These are phyloP conservation scores for Epirrhoe alternata DNA, from an alignment of 2,888 invertebrate genomes.

Conservation along the genomic window DNA sequence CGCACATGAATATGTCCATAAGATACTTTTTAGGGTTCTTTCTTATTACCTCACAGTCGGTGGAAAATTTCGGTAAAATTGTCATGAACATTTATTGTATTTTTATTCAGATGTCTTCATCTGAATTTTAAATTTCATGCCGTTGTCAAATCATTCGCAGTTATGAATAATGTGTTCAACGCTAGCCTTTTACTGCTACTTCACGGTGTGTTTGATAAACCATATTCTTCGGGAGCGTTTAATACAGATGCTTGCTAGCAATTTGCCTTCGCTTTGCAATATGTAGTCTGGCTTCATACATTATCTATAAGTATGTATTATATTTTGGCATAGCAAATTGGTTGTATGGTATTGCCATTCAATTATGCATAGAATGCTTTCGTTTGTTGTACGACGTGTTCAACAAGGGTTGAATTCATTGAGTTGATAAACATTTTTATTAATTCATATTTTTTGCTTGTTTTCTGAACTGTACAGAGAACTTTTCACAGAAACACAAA, in stretches of 20 bases:
- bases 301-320: too few species aligned
- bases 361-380: background rate
- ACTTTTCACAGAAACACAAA: too few species aligned
- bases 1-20: too few species aligned
- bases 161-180: constrained; percentile 35
- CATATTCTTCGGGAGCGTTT: background rate
- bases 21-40: background rate
- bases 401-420: too few species aligned
- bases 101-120: constrained; percentile 32
- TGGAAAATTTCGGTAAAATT: constrained; percentile 20
- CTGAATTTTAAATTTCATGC: constrained; percentile 34
- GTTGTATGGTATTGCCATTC: background rate
- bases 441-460: too few species aligned
- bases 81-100: constrained; percentile 35
- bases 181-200: constrained; percentile 18
- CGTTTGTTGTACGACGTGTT: too few species aligned
- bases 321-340: background rate
- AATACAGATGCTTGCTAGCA: background rate
- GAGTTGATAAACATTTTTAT: too few species aligned
- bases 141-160: constrained; percentile 32
- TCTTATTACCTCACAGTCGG: constrained; percentile 13
- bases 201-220: constrained; percentile 12
- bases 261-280: background rate
- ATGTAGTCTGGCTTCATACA: background rate
- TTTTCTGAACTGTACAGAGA: too few species aligned